Conservation (phyloP, 2,888 invertebrate species). For the Himalopsyche japonica region DNA sequence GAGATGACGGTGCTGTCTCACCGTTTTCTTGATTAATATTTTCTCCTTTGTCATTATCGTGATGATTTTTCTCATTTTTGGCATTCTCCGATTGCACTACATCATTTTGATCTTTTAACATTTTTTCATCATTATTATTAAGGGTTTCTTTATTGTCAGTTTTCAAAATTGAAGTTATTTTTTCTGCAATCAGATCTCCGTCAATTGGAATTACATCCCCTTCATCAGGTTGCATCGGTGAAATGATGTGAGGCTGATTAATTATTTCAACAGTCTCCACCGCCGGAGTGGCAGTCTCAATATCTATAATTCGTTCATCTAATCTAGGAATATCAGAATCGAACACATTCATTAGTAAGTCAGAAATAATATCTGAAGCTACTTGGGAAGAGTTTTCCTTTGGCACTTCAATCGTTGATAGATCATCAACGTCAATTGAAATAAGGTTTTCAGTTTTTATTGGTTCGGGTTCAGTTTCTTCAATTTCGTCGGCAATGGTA, state of each 20-base stretch:
- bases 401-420: conserved; percentile 1
- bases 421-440: conserved; percentile 13
- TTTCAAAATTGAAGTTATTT: conserved; percentile 49
- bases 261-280: conserved; percentile 25
- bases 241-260: conserved; percentile 21
- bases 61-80: conserved; percentile 51
- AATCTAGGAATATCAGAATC: conserved; percentile 12
- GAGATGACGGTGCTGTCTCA: conserved; percentile 51
- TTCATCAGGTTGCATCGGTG: conserved; percentile 48
- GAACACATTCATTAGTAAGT: conserved; percentile 15
- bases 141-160: conserved; percentile 30
- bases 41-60: conserved; percentile 44
- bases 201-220: conserved; percentile 56
- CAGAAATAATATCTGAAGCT: conserved; percentile 37
- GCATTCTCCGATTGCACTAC: conserved; percentile 49
- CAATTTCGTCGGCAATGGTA: neutral
- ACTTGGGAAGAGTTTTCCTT: conserved; percentile 37
- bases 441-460: conserved; percentile 7
- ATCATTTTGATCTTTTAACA: conserved; percentile 42
- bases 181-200: conserved; percentile 50
- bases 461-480: neutral
- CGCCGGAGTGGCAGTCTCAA: conserved; percentile 31
- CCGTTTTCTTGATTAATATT: conserved; percentile 43
- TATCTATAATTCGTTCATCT: conserved; percentile 18
- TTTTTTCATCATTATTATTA: conserved; percentile 39